Base-by-base conservation (phyloP, 1,140 invertebrate genomes). In the Drosophila subpulchrella region DNA sequence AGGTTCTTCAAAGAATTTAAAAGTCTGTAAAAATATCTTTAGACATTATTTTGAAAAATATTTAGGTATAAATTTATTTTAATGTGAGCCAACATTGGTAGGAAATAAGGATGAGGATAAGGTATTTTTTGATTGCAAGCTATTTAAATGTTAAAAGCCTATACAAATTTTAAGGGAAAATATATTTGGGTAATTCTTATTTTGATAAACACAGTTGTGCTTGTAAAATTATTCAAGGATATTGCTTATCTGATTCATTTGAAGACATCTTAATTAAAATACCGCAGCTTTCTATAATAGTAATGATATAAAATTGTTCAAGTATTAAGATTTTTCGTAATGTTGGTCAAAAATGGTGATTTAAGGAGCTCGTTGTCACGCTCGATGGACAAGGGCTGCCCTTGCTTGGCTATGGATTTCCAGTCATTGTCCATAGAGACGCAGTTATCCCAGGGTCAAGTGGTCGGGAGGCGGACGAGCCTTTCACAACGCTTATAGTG, bases 401-500 rank as follows among this genome's bases (percentile, higher is more conserved):
- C 78, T 86, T 86, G 81, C 56, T 39, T 38, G 63, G 67, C 27
- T 48, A 41, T 51, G 38, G 59, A 65, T 67, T 36, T 65, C 4
- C 39, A 38, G 63, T 8, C 62, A 63, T 65, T 63, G 41, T 20
- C 60, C 60, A 36, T 41, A 13, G 20, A 12, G 39, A 48, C 20
- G 10, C 53, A 15, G n/a, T 46, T 46, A 24, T 32, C 3, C 58
- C 81, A 84, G 81, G 81, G 81, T 86, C 81, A 81, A 41, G 15
- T 65, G 51, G 71, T 12, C 11, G 56, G 38, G 70, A 24, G 46
- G 20, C 39, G 65, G 53, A 39, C 48, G 81, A 54, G 55, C 77
- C 82, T 84, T 84, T 86, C 81, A 84, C 82, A 84, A 83, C 13
- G 44, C 63, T 54, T 71, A 60, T 75, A 78, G 78, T 85, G 81